phyloP scores from a whole-genome alignment of 92 coral and sea anemone genomes.

The Galaxea fascicularis region DNA sequence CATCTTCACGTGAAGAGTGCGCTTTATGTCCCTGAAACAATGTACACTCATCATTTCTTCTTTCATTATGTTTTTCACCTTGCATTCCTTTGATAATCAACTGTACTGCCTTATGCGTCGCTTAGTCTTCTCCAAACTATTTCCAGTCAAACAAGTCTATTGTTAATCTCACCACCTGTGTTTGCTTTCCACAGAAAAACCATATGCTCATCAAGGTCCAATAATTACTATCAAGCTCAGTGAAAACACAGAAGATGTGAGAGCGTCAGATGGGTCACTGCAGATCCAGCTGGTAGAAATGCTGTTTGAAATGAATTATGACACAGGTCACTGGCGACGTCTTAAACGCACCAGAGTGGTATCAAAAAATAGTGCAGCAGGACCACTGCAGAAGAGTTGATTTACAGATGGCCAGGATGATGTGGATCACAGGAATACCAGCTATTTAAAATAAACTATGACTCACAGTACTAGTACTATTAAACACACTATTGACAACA shows the following conservation, averaged over 20 bases:
- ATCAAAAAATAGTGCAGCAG: slow-evolving; percentile 69
- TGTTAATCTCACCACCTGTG: too few relatives aligned
- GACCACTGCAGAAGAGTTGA: slow-evolving; percentile 35
- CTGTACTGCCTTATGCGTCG: too few relatives aligned
- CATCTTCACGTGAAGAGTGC: too few relatives aligned
- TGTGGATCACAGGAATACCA: neutral
- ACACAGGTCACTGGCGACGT: slow-evolving; percentile 96
- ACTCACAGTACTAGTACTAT: neutral
- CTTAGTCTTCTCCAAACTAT: too few relatives aligned
- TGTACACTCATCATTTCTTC: too few relatives aligned
- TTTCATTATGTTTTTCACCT: too few relatives aligned
- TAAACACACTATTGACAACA: too few relatives aligned
- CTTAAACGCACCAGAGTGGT: slow-evolving; percentile 89
- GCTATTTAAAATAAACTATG: neutral
- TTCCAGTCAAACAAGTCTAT: too few relatives aligned
- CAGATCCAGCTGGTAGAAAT: slow-evolving; percentile 94
- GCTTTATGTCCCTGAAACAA: too few relatives aligned
- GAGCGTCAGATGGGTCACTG: slow-evolving; percentile 70
- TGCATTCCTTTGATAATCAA: too few relatives aligned
- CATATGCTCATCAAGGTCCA: slow-evolving; percentile 91
- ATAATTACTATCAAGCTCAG: slow-evolving; percentile 94
- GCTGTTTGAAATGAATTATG: slow-evolving; percentile 98
- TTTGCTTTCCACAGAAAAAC: slow-evolving; percentile 74
- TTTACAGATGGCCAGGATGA: neutral
- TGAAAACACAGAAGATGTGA: slow-evolving; percentile 86